A percentile compares a stretch with the other conserved stretches of the same genome.
These are phyloP conservation scores for Corythoichthys haematopterus DNA, from an alignment of 2,113 vertebrate species.

Conservation along the genomic window DNA sequence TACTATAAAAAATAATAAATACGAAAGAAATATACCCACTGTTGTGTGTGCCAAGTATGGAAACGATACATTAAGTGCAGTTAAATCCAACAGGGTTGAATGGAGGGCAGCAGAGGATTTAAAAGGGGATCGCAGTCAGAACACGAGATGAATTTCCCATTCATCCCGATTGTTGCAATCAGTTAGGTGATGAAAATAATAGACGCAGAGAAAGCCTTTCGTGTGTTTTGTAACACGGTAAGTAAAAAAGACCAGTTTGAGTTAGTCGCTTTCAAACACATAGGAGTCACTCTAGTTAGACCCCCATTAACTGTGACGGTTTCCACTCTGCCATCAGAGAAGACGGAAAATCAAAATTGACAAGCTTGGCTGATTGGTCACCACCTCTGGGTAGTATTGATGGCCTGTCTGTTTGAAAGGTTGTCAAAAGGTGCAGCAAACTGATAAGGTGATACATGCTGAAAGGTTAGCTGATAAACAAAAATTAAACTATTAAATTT, in stretches of 20 bases:
- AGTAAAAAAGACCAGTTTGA: neutral
- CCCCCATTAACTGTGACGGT: neutral
- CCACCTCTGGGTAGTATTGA: slow-evolving; percentile 20
- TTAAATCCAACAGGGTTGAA: neutral
- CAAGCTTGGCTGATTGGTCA: neutral
- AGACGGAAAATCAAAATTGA: neutral
- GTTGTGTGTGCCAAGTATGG: neutral
- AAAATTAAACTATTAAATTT: too few relatives aligned
- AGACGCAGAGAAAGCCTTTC: neutral
- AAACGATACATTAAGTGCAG: neutral
- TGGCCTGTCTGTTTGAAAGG: slow-evolving; percentile 15
- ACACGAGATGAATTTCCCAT: neutral
- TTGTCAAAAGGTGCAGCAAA: slow-evolving; percentile 8
- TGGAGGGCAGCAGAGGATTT: neutral
- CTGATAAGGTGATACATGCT: neutral
- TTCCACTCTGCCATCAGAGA: neutral
- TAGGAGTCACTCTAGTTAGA: neutral
- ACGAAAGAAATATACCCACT: neutral
- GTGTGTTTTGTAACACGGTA: neutral
- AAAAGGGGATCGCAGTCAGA: neutral
- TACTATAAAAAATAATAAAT: neutral
- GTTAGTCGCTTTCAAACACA: neutral
- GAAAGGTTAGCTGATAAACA: too few relatives aligned
- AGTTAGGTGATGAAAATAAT: slow-evolving; percentile 7
- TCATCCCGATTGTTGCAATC: neutral